phyloP scores from a whole-genome alignment of 2,113 vertebrate genomes.

The Ameiurus melas region DNA sequence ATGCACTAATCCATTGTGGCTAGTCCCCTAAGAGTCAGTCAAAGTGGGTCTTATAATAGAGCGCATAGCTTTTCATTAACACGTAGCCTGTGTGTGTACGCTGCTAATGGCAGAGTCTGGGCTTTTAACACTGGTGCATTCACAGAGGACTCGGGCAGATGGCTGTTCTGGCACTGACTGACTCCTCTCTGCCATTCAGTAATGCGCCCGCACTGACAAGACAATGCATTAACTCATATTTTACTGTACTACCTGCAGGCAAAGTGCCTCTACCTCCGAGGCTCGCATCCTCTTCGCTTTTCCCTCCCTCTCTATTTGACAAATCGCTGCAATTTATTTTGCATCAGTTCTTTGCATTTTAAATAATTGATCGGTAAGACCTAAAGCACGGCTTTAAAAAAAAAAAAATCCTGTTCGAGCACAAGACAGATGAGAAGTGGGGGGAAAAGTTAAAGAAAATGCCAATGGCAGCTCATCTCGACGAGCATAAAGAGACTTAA shows the following conservation, averaged over 20 bases:
- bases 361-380: slow-evolving; percentile 58
- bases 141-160: slow-evolving; percentile 58
- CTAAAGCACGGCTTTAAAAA: slow-evolving; percentile 24
- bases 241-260: slow-evolving; percentile 51
- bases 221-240: slow-evolving; percentile 58
- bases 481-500: slow-evolving; percentile 61
- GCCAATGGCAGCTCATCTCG: slow-evolving; percentile 57
- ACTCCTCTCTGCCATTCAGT: slow-evolving; percentile 51
- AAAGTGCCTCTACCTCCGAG: slow-evolving; percentile 26
- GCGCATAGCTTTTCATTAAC: slow-evolving; percentile 69
- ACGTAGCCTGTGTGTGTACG: slow-evolving; percentile 48
- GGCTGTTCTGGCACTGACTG: slow-evolving; percentile 56
- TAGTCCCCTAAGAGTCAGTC: slow-evolving; percentile 63
- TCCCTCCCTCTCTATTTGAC: slow-evolving; percentile 4
- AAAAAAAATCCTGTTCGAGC: slow-evolving; percentile 35
- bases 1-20: slow-evolving; percentile 68
- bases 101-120: slow-evolving; percentile 51
- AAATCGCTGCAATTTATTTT: slow-evolving; percentile 54
- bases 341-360: slow-evolving; percentile 54
- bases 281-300: slow-evolving; percentile 2
- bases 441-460: slow-evolving; percentile 37
- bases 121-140: slow-evolving; percentile 58
- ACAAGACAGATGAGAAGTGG: slow-evolving; percentile 41
- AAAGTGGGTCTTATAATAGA: slow-evolving; percentile 71
- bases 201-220: slow-evolving; percentile 49